A percentile compares a stretch with the other conserved stretches of the same genome.
Conservation (phyloP, 2,113 vertebrate genomes). For the Ceyx melanurus region DNA sequence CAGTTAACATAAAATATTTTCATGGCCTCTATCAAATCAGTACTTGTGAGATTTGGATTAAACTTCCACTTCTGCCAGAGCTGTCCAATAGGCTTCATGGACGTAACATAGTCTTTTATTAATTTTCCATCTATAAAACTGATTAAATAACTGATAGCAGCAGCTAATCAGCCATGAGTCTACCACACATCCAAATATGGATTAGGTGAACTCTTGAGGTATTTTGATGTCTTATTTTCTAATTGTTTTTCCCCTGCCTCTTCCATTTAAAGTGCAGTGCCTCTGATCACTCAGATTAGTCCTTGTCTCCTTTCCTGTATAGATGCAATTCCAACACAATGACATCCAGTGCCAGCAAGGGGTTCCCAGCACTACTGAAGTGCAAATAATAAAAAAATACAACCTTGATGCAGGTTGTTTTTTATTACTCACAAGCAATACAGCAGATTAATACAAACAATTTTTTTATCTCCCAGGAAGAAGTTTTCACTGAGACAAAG, state of each 20-base stretch:
- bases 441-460: background rate
- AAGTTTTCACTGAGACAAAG: constrained; percentile 45
- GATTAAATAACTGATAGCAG: background rate
- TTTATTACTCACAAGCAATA: constrained; percentile 15
- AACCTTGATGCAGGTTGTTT: background rate
- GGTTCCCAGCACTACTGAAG: background rate
- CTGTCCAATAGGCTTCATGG: background rate
- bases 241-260: background rate
- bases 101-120: background rate
- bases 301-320: background rate
- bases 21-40: background rate
- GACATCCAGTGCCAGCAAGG: background rate
- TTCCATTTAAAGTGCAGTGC: background rate
- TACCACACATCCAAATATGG: background rate
- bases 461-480: constrained; percentile 54
- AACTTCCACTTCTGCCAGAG: background rate
- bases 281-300: background rate
- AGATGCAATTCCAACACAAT: background rate
- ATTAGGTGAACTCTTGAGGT: background rate
- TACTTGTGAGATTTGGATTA: background rate
- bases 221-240: background rate
- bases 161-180: background rate
- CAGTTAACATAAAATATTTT: constrained; percentile 1
- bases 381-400: constrained; percentile 7
- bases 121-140: background rate